phyloP scores from a whole-genome alignment of 1,140 invertebrate species.

The Penaeus chinensis region DNA sequence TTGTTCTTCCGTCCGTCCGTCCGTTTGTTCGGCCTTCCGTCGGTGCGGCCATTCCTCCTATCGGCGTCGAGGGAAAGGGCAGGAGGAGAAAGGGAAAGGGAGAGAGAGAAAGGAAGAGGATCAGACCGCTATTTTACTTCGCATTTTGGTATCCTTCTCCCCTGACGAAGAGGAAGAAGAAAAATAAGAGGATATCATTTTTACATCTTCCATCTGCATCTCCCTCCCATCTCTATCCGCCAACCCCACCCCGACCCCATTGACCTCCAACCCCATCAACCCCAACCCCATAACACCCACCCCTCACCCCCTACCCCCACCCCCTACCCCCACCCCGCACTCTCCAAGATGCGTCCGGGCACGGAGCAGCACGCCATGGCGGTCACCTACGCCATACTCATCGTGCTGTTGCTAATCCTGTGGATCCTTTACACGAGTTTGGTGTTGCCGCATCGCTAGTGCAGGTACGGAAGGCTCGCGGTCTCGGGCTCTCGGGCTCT shows the following conservation, averaged over 20 bases:
- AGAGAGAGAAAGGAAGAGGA: constrained; percentile 3
- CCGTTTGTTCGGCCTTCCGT: too few relatives aligned
- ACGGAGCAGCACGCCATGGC: constrained; percentile 70
- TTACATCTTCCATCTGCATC: too few relatives aligned
- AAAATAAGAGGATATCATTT: too few relatives aligned
- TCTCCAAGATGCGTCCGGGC: constrained; percentile 34
- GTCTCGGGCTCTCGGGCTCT: background rate
- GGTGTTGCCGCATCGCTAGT: constrained; percentile 50
- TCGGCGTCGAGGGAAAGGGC: too few relatives aligned
- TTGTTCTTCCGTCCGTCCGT: too few relatives aligned
- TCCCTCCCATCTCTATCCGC: too few relatives aligned
- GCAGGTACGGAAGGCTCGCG: background rate
- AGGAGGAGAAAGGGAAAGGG: background rate
- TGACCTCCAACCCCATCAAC: too few relatives aligned
- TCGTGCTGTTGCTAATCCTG: constrained; percentile 69
- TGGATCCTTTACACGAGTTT: constrained; percentile 70
- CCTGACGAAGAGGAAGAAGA: too few relatives aligned
- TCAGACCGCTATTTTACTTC: background rate
- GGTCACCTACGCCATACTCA: constrained; percentile 71
- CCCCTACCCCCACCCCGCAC: background rate
- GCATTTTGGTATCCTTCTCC: background rate
- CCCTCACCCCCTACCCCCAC: background rate
- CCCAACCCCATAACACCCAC: background rate
- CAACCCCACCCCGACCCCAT: too few relatives aligned
- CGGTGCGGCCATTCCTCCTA: too few relatives aligned